Base-by-base conservation (phyloP, 2,888 invertebrate species). In the Sesamia inferens region DNA sequence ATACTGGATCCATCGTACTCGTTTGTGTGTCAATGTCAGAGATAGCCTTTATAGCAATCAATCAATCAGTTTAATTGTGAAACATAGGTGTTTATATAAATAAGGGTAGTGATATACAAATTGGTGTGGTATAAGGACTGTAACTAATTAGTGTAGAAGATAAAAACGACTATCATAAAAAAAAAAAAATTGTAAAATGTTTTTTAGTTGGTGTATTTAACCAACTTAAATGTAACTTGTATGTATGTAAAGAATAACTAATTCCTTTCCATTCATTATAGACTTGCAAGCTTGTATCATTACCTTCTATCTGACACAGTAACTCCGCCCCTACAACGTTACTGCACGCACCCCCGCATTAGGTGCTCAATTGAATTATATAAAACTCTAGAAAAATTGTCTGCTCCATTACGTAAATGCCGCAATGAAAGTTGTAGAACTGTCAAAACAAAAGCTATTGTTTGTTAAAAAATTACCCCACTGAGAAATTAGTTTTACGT, bases 281-380 rank as follows among this genome's bases (percentile, higher is more conserved):
- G 24, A 54, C 11, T 16, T 22, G 22, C 55, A 44, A 58, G 24
- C 7, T 58, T 62, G 58, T 66, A 72, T 66, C 44, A 68, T 79
- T 67, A 69, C 48, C 61, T 22, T 71, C 64, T 83, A 55, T 51
- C 39, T 71, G 71, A 68, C 81, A 57, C 22, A 65, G 51, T 71
- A 71, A 67, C 71, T 42, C 71, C 59, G 39, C 59, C 24, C 47
- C n/a, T 22, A 51, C 44, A 44, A 68, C 14, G 64, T 80, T 48
- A 44, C 47, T 51, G 58, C 70, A 71, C 62, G 65, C 64, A 76
- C 64, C 80, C 81, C 73, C 68, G 54, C 76, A 88, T 88, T 85
- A 85, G 68, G 71, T 74, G 76, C 74, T 68, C 78, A 85, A 89
- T 88, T 87, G 85, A 88, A 88, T 88, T 74, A 81, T 76, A 31